phyloP scores from a whole-genome alignment of 2,888 invertebrate genomes.

The Heliconius erato region DNA sequence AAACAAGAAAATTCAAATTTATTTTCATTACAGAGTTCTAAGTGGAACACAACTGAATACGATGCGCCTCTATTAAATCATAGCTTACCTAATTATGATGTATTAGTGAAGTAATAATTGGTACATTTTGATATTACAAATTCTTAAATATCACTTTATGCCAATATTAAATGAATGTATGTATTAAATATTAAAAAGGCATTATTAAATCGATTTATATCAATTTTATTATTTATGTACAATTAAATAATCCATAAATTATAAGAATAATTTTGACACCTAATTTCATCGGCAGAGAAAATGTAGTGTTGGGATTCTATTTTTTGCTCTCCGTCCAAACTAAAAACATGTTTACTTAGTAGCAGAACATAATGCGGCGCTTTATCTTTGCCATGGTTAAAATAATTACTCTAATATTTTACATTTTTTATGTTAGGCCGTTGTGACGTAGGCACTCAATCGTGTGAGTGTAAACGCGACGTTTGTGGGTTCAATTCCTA shows the following conservation, averaged over 20 bases:
- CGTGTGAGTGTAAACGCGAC: too few species aligned
- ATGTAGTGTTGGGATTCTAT: neutral
- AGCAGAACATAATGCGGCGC: neutral
- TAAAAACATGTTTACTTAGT: neutral
- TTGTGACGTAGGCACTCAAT: too few species aligned
- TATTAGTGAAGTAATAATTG: conserved; percentile 22
- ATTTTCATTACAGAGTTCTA: neutral
- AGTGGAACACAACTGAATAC: neutral
- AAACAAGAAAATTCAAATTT: too few species aligned
- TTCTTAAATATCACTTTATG: neutral
- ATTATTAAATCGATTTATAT: neutral
- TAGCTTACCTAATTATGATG: conserved; percentile 21
- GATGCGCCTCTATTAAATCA: conserved; percentile 8
- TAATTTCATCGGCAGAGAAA: neutral
- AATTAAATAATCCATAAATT: neutral
- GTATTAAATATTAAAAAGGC: too few species aligned
- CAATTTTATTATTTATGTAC: neutral
- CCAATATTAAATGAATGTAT: neutral
- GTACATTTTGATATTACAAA: conserved; percentile 1
- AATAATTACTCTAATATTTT: too few species aligned
- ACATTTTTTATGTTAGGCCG: too few species aligned
- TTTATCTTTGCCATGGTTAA: neutral
- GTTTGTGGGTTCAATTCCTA: too few species aligned
- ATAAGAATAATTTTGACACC: too few species aligned
- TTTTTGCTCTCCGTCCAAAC: neutral